Evolutionary conservation across 2,797 vertebrate species (phyloP).

Genomic region (Epinephelus coioides): DNA sequence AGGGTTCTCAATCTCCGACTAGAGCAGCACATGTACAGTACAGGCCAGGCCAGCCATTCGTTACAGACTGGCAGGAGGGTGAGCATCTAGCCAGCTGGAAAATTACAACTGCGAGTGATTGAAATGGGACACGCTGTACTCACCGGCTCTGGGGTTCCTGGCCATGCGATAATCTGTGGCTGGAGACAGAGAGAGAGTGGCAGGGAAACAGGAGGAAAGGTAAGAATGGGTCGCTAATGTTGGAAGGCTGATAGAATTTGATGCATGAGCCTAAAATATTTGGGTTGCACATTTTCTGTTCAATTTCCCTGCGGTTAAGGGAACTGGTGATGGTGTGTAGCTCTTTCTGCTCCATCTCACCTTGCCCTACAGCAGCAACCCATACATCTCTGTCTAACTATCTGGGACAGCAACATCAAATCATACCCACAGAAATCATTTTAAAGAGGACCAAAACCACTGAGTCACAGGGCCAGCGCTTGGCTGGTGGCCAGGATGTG

Average conservation of each 20-base stretch:
- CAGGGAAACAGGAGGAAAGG: constrained; percentile 54
- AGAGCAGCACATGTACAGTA: constrained; percentile 57
- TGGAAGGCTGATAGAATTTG: constrained; percentile 68
- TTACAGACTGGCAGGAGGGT: constrained; percentile 75
- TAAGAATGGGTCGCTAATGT: constrained; percentile 68
- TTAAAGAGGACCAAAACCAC: constrained; percentile 74
- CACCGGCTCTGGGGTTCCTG: constrained; percentile 82
- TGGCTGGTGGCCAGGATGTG: constrained; percentile 72
- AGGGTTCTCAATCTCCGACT: constrained; percentile 62
- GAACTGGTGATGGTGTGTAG: constrained; percentile 60
- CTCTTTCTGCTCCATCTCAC: constrained; percentile 71
- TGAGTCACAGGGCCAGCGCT: constrained; percentile 71
- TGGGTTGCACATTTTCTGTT: constrained; percentile 81
- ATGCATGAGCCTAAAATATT: constrained; percentile 80
- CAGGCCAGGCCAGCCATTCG: constrained; percentile 58
- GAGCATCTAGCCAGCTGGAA: constrained; percentile 81
- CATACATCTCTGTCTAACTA: constrained; percentile 80
- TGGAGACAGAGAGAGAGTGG: constrained; percentile 61
- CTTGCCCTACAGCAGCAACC: constrained; percentile 67
- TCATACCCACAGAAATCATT: constrained; percentile 80
- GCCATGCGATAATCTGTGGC: constrained; percentile 86
- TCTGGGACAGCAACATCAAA: constrained; percentile 81
- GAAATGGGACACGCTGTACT: constrained; percentile 81
- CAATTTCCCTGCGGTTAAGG: constrained; percentile 73
- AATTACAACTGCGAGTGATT: constrained; percentile 80